A percentile compares a stretch with the other conserved stretches of the same genome.
phyloP scores from a whole-genome alignment of 35 echinoderm and acorn worm species.

The Apostichopus japonicus region DNA sequence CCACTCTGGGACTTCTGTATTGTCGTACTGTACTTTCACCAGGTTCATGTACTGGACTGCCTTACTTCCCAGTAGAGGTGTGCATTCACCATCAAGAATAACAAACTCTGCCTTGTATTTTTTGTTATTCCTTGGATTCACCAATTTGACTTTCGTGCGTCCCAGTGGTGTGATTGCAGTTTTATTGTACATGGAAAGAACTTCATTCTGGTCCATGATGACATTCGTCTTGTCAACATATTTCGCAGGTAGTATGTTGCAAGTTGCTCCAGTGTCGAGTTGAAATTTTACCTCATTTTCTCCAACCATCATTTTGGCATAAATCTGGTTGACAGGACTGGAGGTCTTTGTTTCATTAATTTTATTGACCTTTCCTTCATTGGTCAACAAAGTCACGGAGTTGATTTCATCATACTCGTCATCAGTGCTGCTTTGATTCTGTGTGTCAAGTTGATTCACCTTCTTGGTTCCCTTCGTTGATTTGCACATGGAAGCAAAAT shows the following conservation, averaged over 20 bases:
- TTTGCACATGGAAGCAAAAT: too few species aligned
- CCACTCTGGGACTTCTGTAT: conserved; percentile 3
- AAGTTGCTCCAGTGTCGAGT: conserved; percentile 16
- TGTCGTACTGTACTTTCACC: conserved; percentile 41
- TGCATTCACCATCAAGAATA: conserved; percentile 54
- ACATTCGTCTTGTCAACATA: not conserved
- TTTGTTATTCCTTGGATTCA: conserved; percentile 70
- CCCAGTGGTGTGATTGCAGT: conserved; percentile 42
- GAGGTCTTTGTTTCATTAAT: conserved; percentile 19
- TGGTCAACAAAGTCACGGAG: conserved; percentile 35
- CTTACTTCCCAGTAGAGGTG: conserved; percentile 58
- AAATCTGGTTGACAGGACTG: conserved; percentile 7
- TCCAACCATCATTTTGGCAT: conserved; percentile 44
- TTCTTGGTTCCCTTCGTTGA: too few species aligned
- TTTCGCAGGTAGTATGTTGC: conserved; percentile 16
- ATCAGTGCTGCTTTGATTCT: too few species aligned
- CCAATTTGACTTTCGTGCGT: conserved; percentile 54
- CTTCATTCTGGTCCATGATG: not conserved
- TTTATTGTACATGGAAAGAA: conserved; percentile 73
- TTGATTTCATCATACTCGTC: conserved; percentile 58
- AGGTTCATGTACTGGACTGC: conserved; percentile 69
- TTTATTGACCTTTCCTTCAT: not conserved
- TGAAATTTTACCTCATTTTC: conserved; percentile 27
- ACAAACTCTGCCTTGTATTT: conserved; percentile 69
- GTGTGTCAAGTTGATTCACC: too few species aligned